Base-by-base conservation (phyloP, 2,888 invertebrate genomes). In the Meliscaeva auricollis region DNA sequence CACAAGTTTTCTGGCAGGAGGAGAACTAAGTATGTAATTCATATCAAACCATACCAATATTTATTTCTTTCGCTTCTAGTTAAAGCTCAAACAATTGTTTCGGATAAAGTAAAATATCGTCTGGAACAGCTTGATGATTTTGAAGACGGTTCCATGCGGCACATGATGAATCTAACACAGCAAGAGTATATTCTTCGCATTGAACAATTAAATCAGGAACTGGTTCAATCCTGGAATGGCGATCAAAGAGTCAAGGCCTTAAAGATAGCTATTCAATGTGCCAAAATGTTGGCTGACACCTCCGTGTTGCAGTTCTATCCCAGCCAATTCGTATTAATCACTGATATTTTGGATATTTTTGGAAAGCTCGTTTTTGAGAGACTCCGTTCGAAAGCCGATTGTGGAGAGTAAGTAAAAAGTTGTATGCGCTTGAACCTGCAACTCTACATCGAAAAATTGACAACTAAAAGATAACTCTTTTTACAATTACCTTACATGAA, bases 261-360 rank as follows among this genome's bases (percentile, higher is more conserved):
- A 46, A 99, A 99, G 94, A 98, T 99, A 90, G 97, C 96, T 1
- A 99, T 99, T 88, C 98, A 99, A 94, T 98, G 98, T 92, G 97
- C 98, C 44, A 98, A 99, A 93, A 93, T 99, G 89, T 93, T 99
- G 72, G 95, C 97, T 1, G 98, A 98, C 91, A 96, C 97, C 3
- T 95, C 95, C 76, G 98, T 97, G 0, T 95, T 98, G 90, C 96
- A 96, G 89, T 99, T 99, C 93, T 99, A 99, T 93, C 99, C 99
- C 0, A 98, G 98, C 92, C 99, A 99, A 93, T 99, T 98, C 94
- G 97, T 98, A 41, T 94, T 99, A 15, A 96, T 99, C 73, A 98
- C 98, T 11, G 99, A 99, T 91, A 97, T 99, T 88, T 93, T 99
- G 88, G 98, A 99, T 91, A 97, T 96, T 87, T 99, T 99, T 93